These are phyloP conservation scores for Ctenodactylus gundi DNA, from an alignment of 2,113 vertebrate genomes.

Conservation along the genomic window DNA sequence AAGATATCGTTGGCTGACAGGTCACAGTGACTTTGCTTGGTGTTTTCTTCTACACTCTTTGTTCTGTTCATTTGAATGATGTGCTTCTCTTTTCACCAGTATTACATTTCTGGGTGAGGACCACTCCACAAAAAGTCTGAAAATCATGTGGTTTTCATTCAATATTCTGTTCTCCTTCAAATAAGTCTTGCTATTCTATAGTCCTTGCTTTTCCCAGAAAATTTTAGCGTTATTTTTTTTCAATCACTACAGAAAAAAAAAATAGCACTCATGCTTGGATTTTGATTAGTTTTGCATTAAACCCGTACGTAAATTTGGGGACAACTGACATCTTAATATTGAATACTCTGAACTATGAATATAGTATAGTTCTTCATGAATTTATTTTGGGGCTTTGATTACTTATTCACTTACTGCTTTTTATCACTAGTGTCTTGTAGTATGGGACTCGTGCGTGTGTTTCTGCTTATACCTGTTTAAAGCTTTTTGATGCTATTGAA, in stretches of 20 bases:
- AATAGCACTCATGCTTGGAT: background rate
- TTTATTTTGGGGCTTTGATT: too few species aligned
- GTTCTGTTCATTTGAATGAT: background rate
- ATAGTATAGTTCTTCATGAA: background rate
- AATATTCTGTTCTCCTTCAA: background rate
- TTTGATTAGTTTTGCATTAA: background rate
- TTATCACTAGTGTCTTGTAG: background rate
- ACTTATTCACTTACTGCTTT: background rate
- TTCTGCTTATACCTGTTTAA: background rate
- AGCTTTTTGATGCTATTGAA: background rate
- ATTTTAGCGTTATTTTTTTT: background rate
- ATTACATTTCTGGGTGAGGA: background rate
- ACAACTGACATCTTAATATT: background rate
- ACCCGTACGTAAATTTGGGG: background rate
- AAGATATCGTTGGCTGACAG: background rate
- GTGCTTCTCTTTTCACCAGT: background rate
- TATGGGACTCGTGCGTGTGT: background rate
- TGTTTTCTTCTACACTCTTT: background rate
- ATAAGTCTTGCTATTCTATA: background rate
- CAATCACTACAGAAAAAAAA: background rate
- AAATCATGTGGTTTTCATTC: background rate
- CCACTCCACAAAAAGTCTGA: background rate
- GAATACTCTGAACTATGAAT: background rate
- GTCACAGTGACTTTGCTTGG: background rate
- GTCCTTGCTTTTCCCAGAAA: background rate